phyloP scores from a whole-genome alignment of 2,797 vertebrate genomes.

The Carapus acus region DNA sequence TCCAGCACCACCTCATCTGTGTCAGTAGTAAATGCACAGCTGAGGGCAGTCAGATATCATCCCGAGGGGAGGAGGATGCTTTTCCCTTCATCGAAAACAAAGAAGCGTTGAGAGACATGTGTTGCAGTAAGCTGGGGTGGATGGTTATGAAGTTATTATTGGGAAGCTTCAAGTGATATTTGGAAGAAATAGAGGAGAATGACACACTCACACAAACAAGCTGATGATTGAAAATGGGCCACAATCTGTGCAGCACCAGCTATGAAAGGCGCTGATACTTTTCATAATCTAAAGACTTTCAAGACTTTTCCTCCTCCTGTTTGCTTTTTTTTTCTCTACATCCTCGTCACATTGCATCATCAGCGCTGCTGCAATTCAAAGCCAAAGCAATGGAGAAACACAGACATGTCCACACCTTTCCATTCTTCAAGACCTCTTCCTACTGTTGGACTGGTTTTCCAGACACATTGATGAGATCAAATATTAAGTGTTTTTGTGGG shows the following conservation, averaged over 20 bases:
- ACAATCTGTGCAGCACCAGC: constrained; percentile 21
- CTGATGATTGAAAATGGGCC: constrained; percentile 28
- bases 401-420: not conserved
- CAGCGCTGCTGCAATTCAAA: constrained; percentile 8
- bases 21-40: too few relatives aligned
- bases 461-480: too few relatives aligned
- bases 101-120: constrained; percentile 6
- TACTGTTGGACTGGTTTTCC: too few relatives aligned
- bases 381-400: constrained; percentile 3
- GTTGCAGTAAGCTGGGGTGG: constrained; percentile 13
- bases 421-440: too few relatives aligned
- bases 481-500: too few relatives aligned
- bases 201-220: not conserved
- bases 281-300: too few relatives aligned
- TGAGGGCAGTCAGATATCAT: too few relatives aligned
- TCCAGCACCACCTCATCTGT: too few relatives aligned
- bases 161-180: constrained; percentile 13
- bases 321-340: constrained; percentile 17
- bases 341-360: too few relatives aligned
- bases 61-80: constrained; percentile 31
- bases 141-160: constrained; percentile 7
- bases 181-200: constrained; percentile 8
- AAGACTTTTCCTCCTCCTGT: constrained; percentile 6
- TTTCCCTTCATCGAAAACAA: constrained; percentile 27
- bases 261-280: constrained; percentile 5